phyloP scores from a whole-genome alignment of 2,888 invertebrate genomes.

The Altica lythri region DNA sequence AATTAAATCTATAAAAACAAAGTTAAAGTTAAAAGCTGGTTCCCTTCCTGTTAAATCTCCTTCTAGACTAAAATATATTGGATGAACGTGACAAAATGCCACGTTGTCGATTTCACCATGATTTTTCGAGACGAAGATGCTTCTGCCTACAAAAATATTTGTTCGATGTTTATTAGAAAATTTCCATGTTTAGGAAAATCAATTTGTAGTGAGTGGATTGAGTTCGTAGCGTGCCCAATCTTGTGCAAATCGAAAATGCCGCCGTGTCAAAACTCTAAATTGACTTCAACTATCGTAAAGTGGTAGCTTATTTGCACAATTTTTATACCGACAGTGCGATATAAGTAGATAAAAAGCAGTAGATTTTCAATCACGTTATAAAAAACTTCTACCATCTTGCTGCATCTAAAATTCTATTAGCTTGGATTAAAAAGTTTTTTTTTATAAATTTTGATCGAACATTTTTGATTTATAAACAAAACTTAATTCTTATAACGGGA shows the following conservation, averaged over 20 bases:
- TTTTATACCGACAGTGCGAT: background rate
- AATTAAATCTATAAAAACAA: too few species aligned
- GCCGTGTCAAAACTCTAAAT: constrained; percentile 1
- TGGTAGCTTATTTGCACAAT: background rate
- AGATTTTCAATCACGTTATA: too few species aligned
- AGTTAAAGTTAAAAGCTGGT: too few species aligned
- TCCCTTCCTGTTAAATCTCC: too few species aligned
- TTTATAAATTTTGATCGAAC: too few species aligned
- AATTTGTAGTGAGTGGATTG: constrained; percentile 16
- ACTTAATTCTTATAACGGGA: too few species aligned
- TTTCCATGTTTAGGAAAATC: constrained; percentile 22
- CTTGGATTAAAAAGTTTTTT: too few species aligned
- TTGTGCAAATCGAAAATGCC: constrained; percentile 15
- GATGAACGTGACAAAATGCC: constrained; percentile 25
- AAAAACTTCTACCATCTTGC: too few species aligned
- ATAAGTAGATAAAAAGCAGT: background rate
- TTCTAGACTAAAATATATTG: too few species aligned
- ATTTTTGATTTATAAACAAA: too few species aligned
- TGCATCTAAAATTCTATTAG: too few species aligned
- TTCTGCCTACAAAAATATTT: constrained; percentile 10
- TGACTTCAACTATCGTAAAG: background rate
- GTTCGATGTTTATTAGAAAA: constrained; percentile 20
- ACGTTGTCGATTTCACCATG: constrained; percentile 19
- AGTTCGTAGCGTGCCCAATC: constrained; percentile 7
- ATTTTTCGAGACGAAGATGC: constrained; percentile 12